These are phyloP conservation scores for Drosophila subpulchrella DNA, from an alignment of 1,140 invertebrate genomes.

Conservation along the genomic window DNA sequence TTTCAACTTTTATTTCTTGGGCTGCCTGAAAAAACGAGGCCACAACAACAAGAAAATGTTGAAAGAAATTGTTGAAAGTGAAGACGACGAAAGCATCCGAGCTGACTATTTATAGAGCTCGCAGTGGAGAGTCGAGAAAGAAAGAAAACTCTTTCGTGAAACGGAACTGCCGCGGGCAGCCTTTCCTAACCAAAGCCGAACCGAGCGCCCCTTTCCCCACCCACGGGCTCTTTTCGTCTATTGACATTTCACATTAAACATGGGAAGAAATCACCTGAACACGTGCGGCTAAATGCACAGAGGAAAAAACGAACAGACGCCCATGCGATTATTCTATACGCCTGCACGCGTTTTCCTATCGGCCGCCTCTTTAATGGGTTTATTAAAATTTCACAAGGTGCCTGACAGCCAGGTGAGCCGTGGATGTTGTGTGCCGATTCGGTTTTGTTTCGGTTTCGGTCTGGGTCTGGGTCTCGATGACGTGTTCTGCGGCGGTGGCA, in stretches of 20 bases:
- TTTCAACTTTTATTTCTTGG: constrained; percentile 29
- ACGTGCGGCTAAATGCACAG: constrained; percentile 40
- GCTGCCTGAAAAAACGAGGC: constrained; percentile 39
- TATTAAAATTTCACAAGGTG: constrained; percentile 66
- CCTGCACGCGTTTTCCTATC: constrained; percentile 31
- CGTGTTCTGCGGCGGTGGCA: constrained; percentile 47
- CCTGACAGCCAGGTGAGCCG: constrained; percentile 26
- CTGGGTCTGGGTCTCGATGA: constrained; percentile 21
- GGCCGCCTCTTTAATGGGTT: constrained; percentile 44
- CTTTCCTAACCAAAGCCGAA: background rate
- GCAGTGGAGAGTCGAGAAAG: constrained; percentile 28
- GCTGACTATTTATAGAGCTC: constrained; percentile 53
- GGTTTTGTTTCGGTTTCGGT: constrained; percentile 11
- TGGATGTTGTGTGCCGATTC: constrained; percentile 13
- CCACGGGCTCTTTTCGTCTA: constrained; percentile 21
- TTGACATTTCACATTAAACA: constrained; percentile 38
- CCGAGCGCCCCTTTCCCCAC: background rate
- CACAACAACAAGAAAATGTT: constrained; percentile 47
- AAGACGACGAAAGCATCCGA: constrained; percentile 33
- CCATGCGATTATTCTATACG: constrained; percentile 34
- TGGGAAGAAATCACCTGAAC: constrained; percentile 22
- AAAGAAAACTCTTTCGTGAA: constrained; percentile 53
- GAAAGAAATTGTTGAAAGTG: constrained; percentile 55
- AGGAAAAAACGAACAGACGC: constrained; percentile 2
- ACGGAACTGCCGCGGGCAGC: constrained; percentile 41